These are phyloP conservation scores for Planiliza haematocheilus DNA, from an alignment of 2,113 vertebrate species.

Conservation along the genomic window DNA sequence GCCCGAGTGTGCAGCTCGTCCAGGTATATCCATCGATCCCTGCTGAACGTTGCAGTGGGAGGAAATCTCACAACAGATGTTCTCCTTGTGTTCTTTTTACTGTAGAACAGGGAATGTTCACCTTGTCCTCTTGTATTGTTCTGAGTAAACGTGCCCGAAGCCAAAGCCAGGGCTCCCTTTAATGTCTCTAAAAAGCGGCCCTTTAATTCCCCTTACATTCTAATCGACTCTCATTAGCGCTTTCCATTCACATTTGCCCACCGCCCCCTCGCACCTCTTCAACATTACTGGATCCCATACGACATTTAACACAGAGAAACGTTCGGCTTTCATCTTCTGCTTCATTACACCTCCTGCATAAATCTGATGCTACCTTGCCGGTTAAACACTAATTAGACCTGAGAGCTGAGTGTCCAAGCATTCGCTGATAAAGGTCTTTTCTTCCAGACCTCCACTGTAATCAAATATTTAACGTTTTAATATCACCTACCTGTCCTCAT, in stretches of 20 bases:
- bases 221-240: slow-evolving; percentile 6
- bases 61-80: slow-evolving; percentile 23
- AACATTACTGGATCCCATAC: not conserved
- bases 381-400: not conserved
- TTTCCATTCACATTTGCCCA: not conserved
- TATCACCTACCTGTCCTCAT: not conserved
- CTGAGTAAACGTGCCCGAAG: not conserved
- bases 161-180: too few relatives aligned
- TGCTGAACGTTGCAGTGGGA: slow-evolving; percentile 1
- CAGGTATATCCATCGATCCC: slow-evolving; percentile 37
- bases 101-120: not conserved
- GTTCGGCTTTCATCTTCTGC: not conserved
- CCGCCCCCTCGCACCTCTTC: not conserved
- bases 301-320: not conserved
- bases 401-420: not conserved
- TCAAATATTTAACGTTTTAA: not conserved
- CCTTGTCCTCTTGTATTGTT: not conserved
- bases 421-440: not conserved
- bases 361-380: not conserved
- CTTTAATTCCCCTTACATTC: not conserved
- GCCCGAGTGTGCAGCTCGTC: slow-evolving; percentile 19
- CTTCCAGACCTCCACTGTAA: not conserved
- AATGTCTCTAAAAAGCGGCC: not conserved
- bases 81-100: slow-evolving; percentile 1
- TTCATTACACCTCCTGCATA: slow-evolving; percentile 14